Conservation (phyloP, 2,113 vertebrate species). For the Pholis gunnellus region DNA sequence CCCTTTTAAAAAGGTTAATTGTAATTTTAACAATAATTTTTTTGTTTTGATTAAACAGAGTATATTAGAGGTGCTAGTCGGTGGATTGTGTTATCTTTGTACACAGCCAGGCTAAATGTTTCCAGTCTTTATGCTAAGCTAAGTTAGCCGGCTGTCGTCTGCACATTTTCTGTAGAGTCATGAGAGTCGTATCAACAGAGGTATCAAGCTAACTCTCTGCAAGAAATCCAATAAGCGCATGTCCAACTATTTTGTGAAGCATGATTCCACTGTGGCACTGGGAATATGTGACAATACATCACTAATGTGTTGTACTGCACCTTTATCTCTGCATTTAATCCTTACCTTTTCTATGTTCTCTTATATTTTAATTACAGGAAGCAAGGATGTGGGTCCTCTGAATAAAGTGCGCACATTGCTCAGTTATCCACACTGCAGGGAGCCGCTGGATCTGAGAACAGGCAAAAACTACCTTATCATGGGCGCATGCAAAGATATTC, state of each 20-base stretch:
- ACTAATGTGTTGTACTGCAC: not conserved
- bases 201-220: not conserved
- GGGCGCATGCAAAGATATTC: slow-evolving; percentile 69
- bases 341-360: not conserved
- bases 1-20: not conserved
- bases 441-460: slow-evolving; percentile 35
- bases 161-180: not conserved
- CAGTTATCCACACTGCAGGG: slow-evolving; percentile 73
- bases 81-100: no score
- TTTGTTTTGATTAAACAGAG: not conserved
- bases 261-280: no score
- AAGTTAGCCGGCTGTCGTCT: not conserved
- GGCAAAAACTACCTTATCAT: slow-evolving; percentile 79
- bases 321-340: not conserved
- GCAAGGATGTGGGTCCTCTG: slow-evolving; percentile 30
- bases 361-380: slow-evolving; percentile 58
- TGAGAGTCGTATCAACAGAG: not conserved
- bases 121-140: no score
- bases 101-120: no score
- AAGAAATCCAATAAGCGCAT: no score
- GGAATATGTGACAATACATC: no score
- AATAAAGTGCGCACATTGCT: slow-evolving; percentile 63
- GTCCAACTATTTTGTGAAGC: no score
- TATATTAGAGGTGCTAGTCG: not conserved
- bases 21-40: not conserved